Conservation (phyloP, 1,140 invertebrate genomes). For the Protaetia brevitarsis region DNA sequence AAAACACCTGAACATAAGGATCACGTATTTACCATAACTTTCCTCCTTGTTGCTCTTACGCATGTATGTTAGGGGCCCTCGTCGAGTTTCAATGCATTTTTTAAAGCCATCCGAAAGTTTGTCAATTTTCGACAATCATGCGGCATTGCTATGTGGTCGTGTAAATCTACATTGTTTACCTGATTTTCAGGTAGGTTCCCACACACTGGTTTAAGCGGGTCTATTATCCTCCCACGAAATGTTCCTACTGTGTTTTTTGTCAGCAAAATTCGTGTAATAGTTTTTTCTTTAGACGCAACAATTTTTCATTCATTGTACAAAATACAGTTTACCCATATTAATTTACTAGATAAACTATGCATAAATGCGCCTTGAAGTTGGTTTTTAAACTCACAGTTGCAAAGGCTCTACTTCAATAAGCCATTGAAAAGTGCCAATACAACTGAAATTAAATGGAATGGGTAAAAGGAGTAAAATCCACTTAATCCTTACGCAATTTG, state of each 20-base stretch:
- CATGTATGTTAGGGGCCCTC: background rate
- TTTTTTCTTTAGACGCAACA: too few species aligned
- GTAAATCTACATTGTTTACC: constrained; percentile 7
- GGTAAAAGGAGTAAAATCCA: too few species aligned
- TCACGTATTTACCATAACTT: background rate
- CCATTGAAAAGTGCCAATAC: too few species aligned
- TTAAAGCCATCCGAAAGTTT: background rate
- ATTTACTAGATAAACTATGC: too few species aligned
- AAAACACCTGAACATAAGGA: constrained; percentile 10
- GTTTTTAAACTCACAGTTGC: too few species aligned
- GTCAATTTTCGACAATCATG: constrained; percentile 4
- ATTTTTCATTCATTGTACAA: too few species aligned
- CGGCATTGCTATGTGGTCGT: background rate
- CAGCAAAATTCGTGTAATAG: background rate
- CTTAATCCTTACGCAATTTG: too few species aligned
- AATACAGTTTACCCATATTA: too few species aligned
- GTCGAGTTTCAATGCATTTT: background rate
- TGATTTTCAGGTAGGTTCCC: constrained; percentile 18
- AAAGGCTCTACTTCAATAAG: too few species aligned
- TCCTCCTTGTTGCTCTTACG: background rate
- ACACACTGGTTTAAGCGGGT: background rate
- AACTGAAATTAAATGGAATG: too few species aligned
- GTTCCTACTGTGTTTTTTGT: background rate
- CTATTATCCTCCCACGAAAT: background rate
- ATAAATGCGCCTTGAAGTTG: too few species aligned